Conservation (phyloP, 2,888 invertebrate genomes). For the Sinodicranocentrus sp. region DNA sequence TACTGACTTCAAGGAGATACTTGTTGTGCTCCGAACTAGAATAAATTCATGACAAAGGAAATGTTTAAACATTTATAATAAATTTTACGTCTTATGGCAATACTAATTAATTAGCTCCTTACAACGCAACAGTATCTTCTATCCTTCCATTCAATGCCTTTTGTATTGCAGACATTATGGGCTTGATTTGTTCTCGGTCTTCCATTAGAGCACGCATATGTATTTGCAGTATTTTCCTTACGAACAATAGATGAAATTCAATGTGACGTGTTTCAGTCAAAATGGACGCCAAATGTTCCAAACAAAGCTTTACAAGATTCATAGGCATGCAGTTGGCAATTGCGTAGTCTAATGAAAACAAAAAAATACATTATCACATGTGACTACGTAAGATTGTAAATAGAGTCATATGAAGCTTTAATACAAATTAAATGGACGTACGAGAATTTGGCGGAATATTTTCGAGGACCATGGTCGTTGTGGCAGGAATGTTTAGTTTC, state of each 20-base stretch:
- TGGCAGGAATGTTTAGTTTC: slow-evolving; percentile 87
- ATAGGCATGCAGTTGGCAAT: slow-evolving; percentile 87
- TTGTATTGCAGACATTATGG: slow-evolving; percentile 41
- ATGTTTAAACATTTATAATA: too few relatives aligned
- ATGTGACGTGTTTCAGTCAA: slow-evolving; percentile 90
- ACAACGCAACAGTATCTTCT: slow-evolving; percentile 30
- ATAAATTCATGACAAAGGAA: not conserved
- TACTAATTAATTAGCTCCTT: not conserved
- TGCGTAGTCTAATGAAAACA: slow-evolving; percentile 85
- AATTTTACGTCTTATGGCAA: not conserved
- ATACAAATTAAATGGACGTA: slow-evolving; percentile 13
- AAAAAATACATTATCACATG: slow-evolving; percentile 80
- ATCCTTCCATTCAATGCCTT: slow-evolving; percentile 48
- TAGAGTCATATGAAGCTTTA: not conserved
- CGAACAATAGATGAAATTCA: slow-evolving; percentile 93
- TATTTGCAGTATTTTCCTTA: slow-evolving; percentile 83
- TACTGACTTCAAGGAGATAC: slow-evolving; percentile 38
- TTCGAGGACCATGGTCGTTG: slow-evolving; percentile 53
- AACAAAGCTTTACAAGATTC: slow-evolving; percentile 80
- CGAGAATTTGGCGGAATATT: slow-evolving; percentile 24
- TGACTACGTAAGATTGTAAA: not conserved
- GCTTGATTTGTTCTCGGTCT: slow-evolving; percentile 45
- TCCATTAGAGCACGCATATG: slow-evolving; percentile 78
- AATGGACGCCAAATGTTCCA: slow-evolving; percentile 84
- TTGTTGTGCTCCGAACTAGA: slow-evolving; percentile 44